These are phyloP conservation scores for Hydra vulgaris DNA, from an alignment of 30 jellyfish, hydroid and myxozoan genomes.

Conservation along the genomic window DNA sequence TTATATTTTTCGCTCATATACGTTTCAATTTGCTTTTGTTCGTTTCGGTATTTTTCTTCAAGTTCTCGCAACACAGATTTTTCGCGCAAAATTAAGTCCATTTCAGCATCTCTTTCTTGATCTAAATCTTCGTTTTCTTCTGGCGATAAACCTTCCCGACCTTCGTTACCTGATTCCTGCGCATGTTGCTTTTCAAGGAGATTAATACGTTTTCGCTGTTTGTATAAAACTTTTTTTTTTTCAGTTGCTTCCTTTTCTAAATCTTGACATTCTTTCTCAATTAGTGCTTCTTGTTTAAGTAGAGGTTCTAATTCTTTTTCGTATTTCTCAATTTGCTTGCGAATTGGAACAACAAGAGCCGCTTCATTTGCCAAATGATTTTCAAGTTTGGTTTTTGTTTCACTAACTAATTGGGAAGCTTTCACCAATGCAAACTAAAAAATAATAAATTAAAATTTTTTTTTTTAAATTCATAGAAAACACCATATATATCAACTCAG, in stretches of 20 bases:
- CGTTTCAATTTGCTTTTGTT: constrained; percentile 64
- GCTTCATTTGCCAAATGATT: constrained; percentile 67
- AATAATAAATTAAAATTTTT: neutral
- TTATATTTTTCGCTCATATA: constrained; percentile 63
- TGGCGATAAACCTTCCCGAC: constrained; percentile 43
- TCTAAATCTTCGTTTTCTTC: constrained; percentile 78
- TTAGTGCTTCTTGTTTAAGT: constrained; percentile 36
- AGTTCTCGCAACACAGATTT: constrained; percentile 50
- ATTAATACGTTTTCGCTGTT: constrained; percentile 72
- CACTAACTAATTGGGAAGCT: constrained; percentile 90
- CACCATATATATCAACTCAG: too few relatives aligned
- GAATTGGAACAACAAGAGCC: constrained; percentile 52
- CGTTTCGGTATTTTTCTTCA: constrained; percentile 75
- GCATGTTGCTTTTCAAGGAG: constrained; percentile 85
- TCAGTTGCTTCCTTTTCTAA: constrained; percentile 72
- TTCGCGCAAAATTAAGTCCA: constrained; percentile 68
- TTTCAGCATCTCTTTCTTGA: constrained; percentile 75
- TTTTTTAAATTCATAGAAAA: too few relatives aligned
- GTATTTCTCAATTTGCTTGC: constrained; percentile 31
- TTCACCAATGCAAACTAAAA: constrained; percentile 48
- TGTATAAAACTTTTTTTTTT: constrained; percentile 59
- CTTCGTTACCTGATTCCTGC: constrained; percentile 66
- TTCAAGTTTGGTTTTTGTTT: constrained; percentile 73
- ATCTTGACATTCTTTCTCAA: constrained; percentile 53
- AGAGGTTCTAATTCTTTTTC: constrained; percentile 74